Conservation (phyloP, 2,113 vertebrate species). For the Catagonus wagneri region DNA sequence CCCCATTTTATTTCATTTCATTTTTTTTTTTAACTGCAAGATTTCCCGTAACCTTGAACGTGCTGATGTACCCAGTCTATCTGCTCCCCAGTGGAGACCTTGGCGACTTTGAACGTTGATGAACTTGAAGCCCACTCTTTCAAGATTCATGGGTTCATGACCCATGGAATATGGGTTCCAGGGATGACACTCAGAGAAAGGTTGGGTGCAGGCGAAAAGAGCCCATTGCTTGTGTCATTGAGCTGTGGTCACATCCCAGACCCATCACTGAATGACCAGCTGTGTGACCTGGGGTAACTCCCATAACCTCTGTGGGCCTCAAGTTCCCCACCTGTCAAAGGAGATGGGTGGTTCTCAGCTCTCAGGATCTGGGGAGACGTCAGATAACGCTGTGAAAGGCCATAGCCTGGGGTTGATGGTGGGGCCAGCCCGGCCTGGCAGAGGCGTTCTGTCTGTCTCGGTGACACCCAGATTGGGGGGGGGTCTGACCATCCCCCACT, state of each 20-base stretch:
- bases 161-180: background rate
- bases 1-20: background rate
- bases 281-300: background rate
- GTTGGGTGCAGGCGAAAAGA: background rate
- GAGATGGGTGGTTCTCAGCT: background rate
- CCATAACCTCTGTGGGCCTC: background rate
- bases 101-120: accelerated
- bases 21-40: background rate
- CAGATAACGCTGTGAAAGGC: accelerated
- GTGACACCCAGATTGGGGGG: accelerated
- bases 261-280: background rate
- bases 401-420: background rate
- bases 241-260: background rate
- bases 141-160: background rate
- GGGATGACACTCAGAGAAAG: background rate
- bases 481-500: background rate
- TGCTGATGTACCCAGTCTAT: accelerated
- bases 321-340: background rate
- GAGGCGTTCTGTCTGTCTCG: accelerated
- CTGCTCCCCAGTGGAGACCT: background rate
- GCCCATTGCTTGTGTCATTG: background rate
- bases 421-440: background rate
- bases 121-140: background rate
- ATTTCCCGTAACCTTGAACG: background rate
- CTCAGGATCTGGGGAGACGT: background rate